Percentiles rank a stretch among this genome's conserved stretches.
phyloP scores from a whole-genome alignment of 2,113 vertebrate genomes.

The Varanus komodoensis region DNA sequence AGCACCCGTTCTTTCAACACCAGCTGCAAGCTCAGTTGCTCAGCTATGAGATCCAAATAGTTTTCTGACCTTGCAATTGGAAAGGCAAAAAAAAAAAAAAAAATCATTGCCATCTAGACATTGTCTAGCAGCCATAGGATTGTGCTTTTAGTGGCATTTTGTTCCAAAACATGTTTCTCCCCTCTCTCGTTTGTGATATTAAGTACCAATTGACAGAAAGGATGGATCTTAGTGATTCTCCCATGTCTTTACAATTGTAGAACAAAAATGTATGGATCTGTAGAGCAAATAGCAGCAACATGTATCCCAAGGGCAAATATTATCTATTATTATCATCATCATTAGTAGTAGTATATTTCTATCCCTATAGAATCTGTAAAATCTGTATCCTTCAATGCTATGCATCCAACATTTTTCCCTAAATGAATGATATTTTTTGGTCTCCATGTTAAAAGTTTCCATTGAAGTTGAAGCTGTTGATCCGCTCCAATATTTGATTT shows the following conservation, averaged over 20 bases:
- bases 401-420: background rate
- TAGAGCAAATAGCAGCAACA: background rate
- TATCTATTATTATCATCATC: background rate
- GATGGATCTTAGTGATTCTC: background rate
- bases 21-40: too few relatives aligned
- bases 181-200: background rate
- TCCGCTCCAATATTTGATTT: background rate
- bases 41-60: too few relatives aligned
- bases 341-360: too few relatives aligned
- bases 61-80: too few relatives aligned
- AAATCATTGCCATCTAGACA: too few relatives aligned
- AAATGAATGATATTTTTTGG: background rate
- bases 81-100: too few relatives aligned
- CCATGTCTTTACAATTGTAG: background rate
- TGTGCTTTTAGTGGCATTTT: too few relatives aligned
- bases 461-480: background rate
- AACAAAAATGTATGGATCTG: background rate
- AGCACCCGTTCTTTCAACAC: too few relatives aligned
- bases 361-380: background rate
- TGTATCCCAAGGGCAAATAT: background rate
- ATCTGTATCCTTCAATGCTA: background rate
- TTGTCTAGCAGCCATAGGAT: too few relatives aligned
- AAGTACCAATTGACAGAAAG: background rate
- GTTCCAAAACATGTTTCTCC: too few relatives aligned
- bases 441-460: background rate